phyloP scores from a whole-genome alignment of 2,888 invertebrate genomes.

The Xestobium rufovillosum region DNA sequence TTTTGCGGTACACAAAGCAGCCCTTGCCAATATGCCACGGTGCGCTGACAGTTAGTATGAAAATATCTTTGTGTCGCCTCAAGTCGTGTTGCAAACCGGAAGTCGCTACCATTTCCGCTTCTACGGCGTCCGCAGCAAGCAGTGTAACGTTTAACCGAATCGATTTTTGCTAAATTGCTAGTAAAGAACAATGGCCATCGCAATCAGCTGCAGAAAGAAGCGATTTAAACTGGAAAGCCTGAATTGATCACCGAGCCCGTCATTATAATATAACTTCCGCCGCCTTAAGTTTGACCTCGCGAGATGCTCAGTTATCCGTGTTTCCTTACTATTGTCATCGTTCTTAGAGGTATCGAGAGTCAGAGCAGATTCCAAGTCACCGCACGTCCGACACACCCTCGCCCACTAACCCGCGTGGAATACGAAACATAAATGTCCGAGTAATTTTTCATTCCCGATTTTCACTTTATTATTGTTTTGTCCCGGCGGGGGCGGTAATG shows the following conservation, averaged over 20 bases:
- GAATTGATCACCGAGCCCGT: constrained; percentile 32
- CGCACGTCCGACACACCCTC: constrained; percentile 42
- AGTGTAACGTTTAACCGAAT: constrained; percentile 35
- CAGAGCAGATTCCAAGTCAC: constrained; percentile 28
- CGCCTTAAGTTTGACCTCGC: constrained; percentile 36
- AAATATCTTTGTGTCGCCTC: constrained; percentile 24
- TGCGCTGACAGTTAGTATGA: constrained; percentile 18
- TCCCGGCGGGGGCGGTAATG: constrained; percentile 34
- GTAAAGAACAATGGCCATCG: constrained; percentile 35
- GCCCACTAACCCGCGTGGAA: constrained; percentile 29
- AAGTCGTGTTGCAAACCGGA: constrained; percentile 30
- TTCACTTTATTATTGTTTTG: constrained; percentile 44
- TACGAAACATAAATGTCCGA: constrained; percentile 42
- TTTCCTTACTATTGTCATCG: constrained; percentile 35
- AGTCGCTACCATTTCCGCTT: constrained; percentile 36
- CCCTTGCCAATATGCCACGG: too few species aligned
- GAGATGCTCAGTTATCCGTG: constrained; percentile 40
- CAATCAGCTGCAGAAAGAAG: constrained; percentile 32
- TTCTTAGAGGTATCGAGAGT: too few species aligned
- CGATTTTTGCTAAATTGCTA: constrained; percentile 36
- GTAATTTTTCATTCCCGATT: constrained; percentile 44
- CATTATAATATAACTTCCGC: constrained; percentile 38
- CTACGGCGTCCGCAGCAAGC: constrained; percentile 31
- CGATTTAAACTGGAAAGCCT: constrained; percentile 25
- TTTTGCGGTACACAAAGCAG: too few species aligned